Conservation (phyloP, 2,888 invertebrate species). For the Lasioglossum figueresi region DNA sequence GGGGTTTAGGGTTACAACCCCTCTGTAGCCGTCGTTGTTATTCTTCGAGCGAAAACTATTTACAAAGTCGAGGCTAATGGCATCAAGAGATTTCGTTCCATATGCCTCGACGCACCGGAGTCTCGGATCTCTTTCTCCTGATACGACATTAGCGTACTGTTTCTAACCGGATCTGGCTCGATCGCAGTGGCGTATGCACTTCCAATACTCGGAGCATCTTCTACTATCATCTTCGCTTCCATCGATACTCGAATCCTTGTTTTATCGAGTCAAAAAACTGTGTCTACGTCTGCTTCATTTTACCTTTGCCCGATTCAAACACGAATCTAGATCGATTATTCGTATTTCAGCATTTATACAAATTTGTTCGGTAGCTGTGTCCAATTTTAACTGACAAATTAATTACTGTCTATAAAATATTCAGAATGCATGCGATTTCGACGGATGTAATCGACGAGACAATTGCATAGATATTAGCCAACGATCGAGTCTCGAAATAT, state of each 20-base stretch:
- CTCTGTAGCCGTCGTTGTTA: conserved; percentile 78
- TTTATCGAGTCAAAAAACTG: neutral
- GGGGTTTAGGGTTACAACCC: conserved; percentile 74
- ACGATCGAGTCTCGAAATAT: neutral
- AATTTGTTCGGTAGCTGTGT: neutral
- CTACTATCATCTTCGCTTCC: no score
- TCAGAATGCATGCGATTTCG: neutral
- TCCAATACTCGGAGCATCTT: neutral
- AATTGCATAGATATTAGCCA: neutral
- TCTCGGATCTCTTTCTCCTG: conserved; percentile 49
- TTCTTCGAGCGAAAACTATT: conserved; percentile 83
- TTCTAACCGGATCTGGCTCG: conserved; percentile 68
- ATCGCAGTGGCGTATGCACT: conserved; percentile 50
- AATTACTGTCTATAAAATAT: neutral
- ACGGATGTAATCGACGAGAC: neutral
- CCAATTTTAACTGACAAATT: neutral
- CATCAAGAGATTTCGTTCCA: conserved; percentile 82
- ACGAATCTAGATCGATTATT: neutral
- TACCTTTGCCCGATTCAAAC: neutral
- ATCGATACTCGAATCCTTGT: neutral
- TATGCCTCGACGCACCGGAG: conserved; percentile 68
- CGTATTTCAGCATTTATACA: neutral
- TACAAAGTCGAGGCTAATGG: conserved; percentile 83
- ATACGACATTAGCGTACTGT: conserved; percentile 68
- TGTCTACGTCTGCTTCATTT: neutral